Evolutionary conservation across 1,140 invertebrate species (phyloP).

Genomic region (Procambarus clarkii): DNA sequence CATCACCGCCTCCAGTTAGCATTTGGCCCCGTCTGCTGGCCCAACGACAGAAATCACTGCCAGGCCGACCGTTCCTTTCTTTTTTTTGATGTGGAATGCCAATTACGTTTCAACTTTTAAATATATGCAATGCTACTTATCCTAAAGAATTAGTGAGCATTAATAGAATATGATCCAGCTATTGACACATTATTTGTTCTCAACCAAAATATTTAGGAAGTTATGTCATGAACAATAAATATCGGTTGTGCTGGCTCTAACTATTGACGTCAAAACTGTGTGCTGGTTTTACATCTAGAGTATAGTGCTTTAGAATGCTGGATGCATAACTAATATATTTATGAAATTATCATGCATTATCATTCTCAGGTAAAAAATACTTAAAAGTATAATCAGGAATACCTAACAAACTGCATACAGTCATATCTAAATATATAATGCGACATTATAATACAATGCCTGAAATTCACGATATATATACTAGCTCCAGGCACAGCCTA

Average conservation of each 20-base stretch:
- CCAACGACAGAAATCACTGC: background rate
- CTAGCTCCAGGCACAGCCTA: background rate
- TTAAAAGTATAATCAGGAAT: background rate
- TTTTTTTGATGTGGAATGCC: background rate
- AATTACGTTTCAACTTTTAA: background rate
- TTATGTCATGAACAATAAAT: background rate
- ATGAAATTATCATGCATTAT: background rate
- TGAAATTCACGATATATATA: background rate
- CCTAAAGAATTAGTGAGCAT: background rate
- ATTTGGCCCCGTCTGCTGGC: background rate
- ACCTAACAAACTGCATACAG: background rate
- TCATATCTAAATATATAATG: background rate
- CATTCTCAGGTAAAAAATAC: background rate
- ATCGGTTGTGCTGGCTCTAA: background rate
- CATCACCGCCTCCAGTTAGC: conserved; percentile 59
- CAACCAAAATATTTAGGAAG: background rate
- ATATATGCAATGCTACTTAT: background rate
- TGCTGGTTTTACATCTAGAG: conserved; percentile 6
- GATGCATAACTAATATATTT: conserved; percentile 18
- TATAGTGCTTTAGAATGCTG: conserved; percentile 40
- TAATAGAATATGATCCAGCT: background rate
- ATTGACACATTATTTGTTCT: background rate
- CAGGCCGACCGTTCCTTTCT: background rate
- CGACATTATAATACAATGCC: background rate
- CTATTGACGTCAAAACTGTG: background rate